phyloP scores from a whole-genome alignment of 2,797 vertebrate genomes.

The Austrolebias charrua region DNA sequence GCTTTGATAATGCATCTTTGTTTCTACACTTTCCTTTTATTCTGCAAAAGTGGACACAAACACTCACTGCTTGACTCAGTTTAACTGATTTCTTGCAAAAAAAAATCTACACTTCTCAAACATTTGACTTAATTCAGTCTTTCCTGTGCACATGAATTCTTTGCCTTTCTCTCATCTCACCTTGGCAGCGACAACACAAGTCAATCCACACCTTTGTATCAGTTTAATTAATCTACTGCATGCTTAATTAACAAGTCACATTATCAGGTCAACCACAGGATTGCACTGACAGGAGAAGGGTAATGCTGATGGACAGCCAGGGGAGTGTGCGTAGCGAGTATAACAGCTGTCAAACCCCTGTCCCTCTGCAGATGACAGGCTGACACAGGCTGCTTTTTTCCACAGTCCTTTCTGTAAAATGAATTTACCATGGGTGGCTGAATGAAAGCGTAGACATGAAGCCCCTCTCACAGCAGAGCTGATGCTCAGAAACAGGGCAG shows the following conservation, averaged over 20 bases:
- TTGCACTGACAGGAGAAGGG: slow-evolving; percentile 36
- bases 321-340: slow-evolving; percentile 47
- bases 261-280: slow-evolving; percentile 55
- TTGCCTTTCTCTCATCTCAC: slow-evolving; percentile 56
- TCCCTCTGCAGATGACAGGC: slow-evolving; percentile 36
- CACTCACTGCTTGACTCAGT: too few species aligned
- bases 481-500: slow-evolving; percentile 42
- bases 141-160: slow-evolving; percentile 34
- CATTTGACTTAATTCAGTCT: slow-evolving; percentile 23
- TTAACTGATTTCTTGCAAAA: too few species aligned
- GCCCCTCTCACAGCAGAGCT: slow-evolving; percentile 16
- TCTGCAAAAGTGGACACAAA: neutral
- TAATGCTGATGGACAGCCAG: slow-evolving; percentile 48
- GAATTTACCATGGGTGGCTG: slow-evolving; percentile 32
- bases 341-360: slow-evolving; percentile 45
- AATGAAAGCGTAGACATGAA: slow-evolving; percentile 35
- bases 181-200: slow-evolving; percentile 64
- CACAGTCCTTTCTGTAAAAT: slow-evolving; percentile 27
- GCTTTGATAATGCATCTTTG: slow-evolving; percentile 20
- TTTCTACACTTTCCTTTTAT: neutral
- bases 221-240: slow-evolving; percentile 74
- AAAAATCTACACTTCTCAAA: neutral
- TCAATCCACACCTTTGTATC: slow-evolving; percentile 61
- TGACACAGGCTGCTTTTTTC: slow-evolving; percentile 12
- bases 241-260: slow-evolving; percentile 73